Evolutionary conservation across 2,797 vertebrate genomes (phyloP).

Genomic region (Allenopithecus nigroviridis): DNA sequence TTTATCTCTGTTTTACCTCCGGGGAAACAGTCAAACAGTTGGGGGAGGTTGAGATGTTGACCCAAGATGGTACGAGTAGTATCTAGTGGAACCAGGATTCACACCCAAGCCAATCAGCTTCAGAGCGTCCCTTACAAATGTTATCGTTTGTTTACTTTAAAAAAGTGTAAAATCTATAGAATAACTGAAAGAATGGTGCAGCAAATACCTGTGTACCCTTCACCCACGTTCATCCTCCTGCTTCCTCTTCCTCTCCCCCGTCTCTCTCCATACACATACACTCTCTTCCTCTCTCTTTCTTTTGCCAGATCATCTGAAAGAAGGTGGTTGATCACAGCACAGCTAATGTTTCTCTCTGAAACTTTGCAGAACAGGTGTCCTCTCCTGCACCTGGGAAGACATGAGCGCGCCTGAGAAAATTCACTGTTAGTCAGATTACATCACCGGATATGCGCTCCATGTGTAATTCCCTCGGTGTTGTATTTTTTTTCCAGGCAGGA

Average conservation of each 20-base stretch:
- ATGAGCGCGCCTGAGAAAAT: neutral
- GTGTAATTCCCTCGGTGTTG: neutral
- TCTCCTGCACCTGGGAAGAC: neutral
- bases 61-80: neutral
- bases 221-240: neutral
- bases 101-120: neutral
- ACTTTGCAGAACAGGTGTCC: neutral
- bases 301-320: neutral
- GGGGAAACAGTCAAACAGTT: neutral
- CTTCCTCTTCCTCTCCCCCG: neutral
- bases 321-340: neutral
- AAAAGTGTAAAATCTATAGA: neutral
- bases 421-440: neutral
- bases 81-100: neutral
- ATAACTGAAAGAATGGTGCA: neutral
- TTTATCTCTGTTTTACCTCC: neutral
- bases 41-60: neutral
- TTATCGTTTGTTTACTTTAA: neutral
- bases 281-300: neutral
- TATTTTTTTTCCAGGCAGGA: too few relatives aligned
- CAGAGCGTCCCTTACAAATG: neutral
- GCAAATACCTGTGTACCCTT: neutral
- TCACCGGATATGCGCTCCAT: neutral
- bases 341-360: neutral
- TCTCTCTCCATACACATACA: neutral